A percentile compares a stretch with the other conserved stretches of the same genome.
These are phyloP conservation scores for Xiphophorus maculatus DNA, from an alignment of 2,113 vertebrate genomes.

Conservation along the genomic window DNA sequence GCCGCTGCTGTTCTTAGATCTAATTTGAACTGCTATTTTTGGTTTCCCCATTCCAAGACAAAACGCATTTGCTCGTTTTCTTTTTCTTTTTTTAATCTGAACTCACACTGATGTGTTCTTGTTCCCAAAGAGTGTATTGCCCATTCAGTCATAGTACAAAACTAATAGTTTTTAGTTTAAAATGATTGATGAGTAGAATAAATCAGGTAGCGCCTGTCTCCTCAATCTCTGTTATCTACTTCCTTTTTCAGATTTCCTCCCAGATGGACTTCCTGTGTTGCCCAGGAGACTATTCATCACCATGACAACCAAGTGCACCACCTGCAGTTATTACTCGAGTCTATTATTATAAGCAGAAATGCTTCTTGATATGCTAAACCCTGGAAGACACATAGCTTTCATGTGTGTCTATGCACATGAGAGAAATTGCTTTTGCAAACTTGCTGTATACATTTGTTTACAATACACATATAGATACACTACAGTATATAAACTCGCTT, in stretches of 20 bases:
- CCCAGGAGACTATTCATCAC: constrained; percentile 73
- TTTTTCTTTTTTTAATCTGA: constrained; percentile 5
- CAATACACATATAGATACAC: neutral
- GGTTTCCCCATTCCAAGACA: constrained; percentile 37
- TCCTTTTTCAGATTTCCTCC: constrained; percentile 67
- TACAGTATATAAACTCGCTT: neutral
- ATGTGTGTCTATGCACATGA: neutral
- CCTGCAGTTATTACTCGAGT: constrained; percentile 62
- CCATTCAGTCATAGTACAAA: constrained; percentile 30
- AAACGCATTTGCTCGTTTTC: constrained; percentile 30
- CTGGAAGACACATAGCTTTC: constrained; percentile 3
- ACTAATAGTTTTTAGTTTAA: constrained; percentile 43
- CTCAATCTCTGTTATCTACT: constrained; percentile 66
- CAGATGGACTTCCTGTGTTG: constrained; percentile 75
- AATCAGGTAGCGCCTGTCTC: constrained; percentile 53
- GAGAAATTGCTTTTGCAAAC: neutral
- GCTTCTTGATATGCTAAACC: constrained; percentile 13
- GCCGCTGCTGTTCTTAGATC: constrained; percentile 15
- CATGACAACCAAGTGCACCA: constrained; percentile 68
- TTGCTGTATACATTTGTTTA: neutral
- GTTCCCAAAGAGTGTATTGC: constrained; percentile 36
- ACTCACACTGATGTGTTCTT: constrained; percentile 19
- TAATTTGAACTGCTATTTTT: constrained; percentile 46
- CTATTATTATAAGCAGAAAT: constrained; percentile 61
- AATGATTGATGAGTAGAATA: constrained; percentile 63